A percentile compares a stretch with the other conserved stretches of the same genome.
These are phyloP conservation scores for Phenacoccus solenopsis DNA, from an alignment of 1,140 invertebrate genomes.

Conservation along the genomic window DNA sequence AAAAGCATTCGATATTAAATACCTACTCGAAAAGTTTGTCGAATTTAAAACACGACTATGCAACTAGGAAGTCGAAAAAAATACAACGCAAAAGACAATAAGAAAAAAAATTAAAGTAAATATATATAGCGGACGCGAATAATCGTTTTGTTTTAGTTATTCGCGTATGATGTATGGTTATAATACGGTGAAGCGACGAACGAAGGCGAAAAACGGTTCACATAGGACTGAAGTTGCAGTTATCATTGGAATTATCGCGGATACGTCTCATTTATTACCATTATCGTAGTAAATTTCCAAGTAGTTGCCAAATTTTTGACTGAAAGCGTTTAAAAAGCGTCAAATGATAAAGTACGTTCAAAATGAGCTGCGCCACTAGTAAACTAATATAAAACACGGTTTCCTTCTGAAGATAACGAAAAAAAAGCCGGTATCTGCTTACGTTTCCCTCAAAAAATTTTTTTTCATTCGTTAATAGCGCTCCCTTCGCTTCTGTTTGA, in stretches of 20 bases:
- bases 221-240: background rate
- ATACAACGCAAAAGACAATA: too few relatives aligned
- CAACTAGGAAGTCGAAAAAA: too few relatives aligned
- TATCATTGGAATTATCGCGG: conserved; percentile 6
- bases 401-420: conserved; percentile 15
- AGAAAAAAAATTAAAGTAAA: background rate
- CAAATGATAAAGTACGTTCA: conserved; percentile 13
- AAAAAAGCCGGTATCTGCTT: conserved; percentile 10
- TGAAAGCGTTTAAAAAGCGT: conserved; percentile 13
- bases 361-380: conserved; percentile 9
- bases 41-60: too few relatives aligned
- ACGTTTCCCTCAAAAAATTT: background rate
- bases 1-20: too few relatives aligned
- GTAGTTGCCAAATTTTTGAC: conserved; percentile 17
- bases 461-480: conserved; percentile 13
- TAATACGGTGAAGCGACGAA: background rate
- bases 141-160: background rate
- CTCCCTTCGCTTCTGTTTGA: conserved; percentile 7
- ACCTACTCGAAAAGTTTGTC: too few relatives aligned
- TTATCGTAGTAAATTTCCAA: conserved; percentile 13
- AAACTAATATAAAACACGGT: conserved; percentile 18
- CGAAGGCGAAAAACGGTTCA: conserved; percentile 4
- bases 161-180: background rate
- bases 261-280: conserved; percentile 15
- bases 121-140: background rate